These are phyloP conservation scores for Haliaeetus leucogaster DNA, from an alignment of 2,113 vertebrate genomes.

Conservation along the genomic window DNA sequence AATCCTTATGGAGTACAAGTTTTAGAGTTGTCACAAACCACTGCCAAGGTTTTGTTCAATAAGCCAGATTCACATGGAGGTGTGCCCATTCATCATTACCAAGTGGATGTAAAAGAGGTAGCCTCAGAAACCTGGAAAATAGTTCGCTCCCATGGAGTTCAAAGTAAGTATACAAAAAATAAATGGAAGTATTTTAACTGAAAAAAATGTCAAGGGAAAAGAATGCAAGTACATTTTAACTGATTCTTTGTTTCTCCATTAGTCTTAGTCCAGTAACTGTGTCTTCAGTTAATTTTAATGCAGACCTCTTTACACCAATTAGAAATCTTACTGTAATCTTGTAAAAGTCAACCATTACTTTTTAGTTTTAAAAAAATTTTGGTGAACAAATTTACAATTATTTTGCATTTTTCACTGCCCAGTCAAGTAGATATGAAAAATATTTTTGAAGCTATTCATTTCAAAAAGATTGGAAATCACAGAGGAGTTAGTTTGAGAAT, in stretches of 20 bases:
- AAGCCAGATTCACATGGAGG: constrained; percentile 97
- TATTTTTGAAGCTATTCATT: not conserved
- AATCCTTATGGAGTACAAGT: constrained; percentile 89
- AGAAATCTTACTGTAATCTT: not conserved
- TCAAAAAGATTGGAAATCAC: not conserved
- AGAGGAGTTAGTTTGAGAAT: not conserved
- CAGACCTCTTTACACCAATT: not conserved
- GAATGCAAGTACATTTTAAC: not conserved
- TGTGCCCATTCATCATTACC: constrained; percentile 94
- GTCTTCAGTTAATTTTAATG: not conserved
- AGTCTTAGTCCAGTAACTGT: not conserved
- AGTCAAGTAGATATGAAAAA: not conserved
- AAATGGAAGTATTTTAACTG: not conserved
- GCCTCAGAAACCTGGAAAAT: constrained; percentile 90
- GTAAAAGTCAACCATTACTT: not conserved
- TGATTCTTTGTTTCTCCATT: not conserved
- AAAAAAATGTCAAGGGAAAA: not conserved
- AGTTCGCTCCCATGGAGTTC: constrained; percentile 90
- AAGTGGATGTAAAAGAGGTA: constrained; percentile 91
- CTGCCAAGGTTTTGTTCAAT: constrained; percentile 88
- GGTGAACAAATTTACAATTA: not conserved
- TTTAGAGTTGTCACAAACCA: constrained; percentile 88
- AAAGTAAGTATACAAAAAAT: constrained; percentile 83
- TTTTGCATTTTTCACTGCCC: not conserved
- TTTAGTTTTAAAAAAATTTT: not conserved